Percentiles rank a stretch among this genome's conserved stretches.
Evolutionary conservation across 2,888 invertebrate genomes (phyloP).

Genomic region (Zeuzera pyrina): DNA sequence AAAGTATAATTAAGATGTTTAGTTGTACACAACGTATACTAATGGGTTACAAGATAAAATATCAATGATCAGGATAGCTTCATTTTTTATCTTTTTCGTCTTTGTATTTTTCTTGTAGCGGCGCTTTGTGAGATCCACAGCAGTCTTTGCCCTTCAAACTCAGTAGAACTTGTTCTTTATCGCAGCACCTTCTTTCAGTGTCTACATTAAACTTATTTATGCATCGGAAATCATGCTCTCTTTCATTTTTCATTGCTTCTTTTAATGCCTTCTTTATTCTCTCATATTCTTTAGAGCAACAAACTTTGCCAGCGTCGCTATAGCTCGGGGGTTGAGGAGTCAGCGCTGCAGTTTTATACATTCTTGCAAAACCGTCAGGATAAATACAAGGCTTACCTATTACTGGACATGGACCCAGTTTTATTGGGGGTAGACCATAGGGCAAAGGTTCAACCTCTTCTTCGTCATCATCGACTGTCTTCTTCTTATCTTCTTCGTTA

Average conservation of each 20-base stretch:
- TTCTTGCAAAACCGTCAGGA: constrained; percentile 59
- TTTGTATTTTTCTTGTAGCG: constrained; percentile 48
- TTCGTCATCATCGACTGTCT: constrained; percentile 45
- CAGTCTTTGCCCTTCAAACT: constrained; percentile 49
- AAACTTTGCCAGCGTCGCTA: constrained; percentile 56
- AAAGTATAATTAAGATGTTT: too few species aligned
- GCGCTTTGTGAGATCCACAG: constrained; percentile 55
- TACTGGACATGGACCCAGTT: constrained; percentile 61
- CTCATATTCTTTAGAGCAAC: constrained; percentile 61
- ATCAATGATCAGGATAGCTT: constrained; percentile 36
- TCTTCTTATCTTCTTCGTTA: constrained; percentile 40
- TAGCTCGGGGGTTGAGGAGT: constrained; percentile 48
- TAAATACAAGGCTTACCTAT: constrained; percentile 56
- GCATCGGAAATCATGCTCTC: constrained; percentile 51
- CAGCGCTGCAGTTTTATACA: constrained; percentile 50
- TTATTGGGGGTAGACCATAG: constrained; percentile 57
- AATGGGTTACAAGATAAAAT: constrained; percentile 70
- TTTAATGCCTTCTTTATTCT: constrained; percentile 57
- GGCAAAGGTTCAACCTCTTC: constrained; percentile 51
- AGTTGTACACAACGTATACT: too few species aligned
- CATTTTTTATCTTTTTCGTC: constrained; percentile 26
- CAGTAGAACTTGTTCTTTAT: constrained; percentile 48
- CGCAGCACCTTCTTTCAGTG: constrained; percentile 58
- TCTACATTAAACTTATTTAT: constrained; percentile 53
- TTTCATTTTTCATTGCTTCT: constrained; percentile 51